Evolutionary conservation across 1,140 invertebrate species (phyloP), one percentile per base, ranked within the genome.

Genomic region (Tetramorium simillimum): DNA sequence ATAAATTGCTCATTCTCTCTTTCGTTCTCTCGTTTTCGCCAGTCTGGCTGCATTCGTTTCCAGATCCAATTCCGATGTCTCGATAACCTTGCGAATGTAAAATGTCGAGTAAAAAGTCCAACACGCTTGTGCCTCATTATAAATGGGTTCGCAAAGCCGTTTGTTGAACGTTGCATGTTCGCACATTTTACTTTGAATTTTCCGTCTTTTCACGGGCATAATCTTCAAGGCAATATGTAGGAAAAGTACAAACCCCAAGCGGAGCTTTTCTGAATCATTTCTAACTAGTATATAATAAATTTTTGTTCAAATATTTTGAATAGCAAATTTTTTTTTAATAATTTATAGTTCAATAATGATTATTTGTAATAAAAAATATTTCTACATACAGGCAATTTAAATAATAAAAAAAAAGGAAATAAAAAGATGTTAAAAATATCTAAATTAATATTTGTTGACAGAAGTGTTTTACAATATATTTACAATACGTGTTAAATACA

Each of bases 141-240:
- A 60, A 69, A 16, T 18, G n/a, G 33, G 6, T 70, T 81, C 4
- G 28, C 24, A 21, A 43, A 56, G 49, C 16, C 6, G 67, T 82
- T 72, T 82, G 51, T 73, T 73, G 73, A 69, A 82, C 16, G 51
- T 82, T 82, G 18, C 51, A 24, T 14, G 18, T 24, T 33, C 6
- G 33, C 51, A 40, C 80, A n/a, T 43, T 82, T 73, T 14, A 21
- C 37, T 70, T 73, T 46, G 80, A 82, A 73, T 73, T 58, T 73
- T 60, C 37, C 40, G 37, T n/a, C 3, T 2, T 21, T 49, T 72
- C 40, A 43, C 24, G 4, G n/a, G 24, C 10, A 24, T 28, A n/a
- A 81, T 37, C 37, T 72, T 14, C 3, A 40, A 14, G 16, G 10
- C 28, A 24, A 73, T 58, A 58, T 65, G 18, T 37, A 18, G 14